Conservation (phyloP, 1,140 invertebrate genomes). For the Zaprionus lachaisei region DNA sequence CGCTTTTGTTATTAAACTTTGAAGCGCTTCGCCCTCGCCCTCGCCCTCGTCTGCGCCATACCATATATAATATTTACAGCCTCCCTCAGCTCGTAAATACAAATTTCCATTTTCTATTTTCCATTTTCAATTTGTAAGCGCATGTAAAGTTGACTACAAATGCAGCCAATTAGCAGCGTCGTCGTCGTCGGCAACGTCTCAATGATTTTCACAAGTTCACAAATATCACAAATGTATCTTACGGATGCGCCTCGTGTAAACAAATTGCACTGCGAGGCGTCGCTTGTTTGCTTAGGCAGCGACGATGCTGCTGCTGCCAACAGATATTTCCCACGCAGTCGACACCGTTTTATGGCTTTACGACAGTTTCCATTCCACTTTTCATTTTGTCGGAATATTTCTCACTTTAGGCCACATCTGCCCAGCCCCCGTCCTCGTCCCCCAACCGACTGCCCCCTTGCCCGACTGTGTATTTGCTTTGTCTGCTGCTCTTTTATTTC, state of each 20-base stretch:
- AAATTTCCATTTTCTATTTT: slow-evolving; percentile 70
- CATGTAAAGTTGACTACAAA: slow-evolving; percentile 75
- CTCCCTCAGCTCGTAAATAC: slow-evolving; percentile 48
- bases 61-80: slow-evolving; percentile 77
- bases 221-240: slow-evolving; percentile 74
- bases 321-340: slow-evolving; percentile 71
- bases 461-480: slow-evolving; percentile 44
- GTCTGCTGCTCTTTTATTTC: slow-evolving; percentile 47
- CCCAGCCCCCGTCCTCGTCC: neutral
- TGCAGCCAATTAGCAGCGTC: slow-evolving; percentile 71
- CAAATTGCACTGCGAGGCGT: slow-evolving; percentile 54
- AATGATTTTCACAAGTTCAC: slow-evolving; percentile 79
- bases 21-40: slow-evolving; percentile 16
- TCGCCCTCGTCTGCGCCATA: neutral
- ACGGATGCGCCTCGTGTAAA: slow-evolving; percentile 69
- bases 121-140: slow-evolving; percentile 69
- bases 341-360: slow-evolving; percentile 59
- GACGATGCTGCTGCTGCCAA: slow-evolving; percentile 29
- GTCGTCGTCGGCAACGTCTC: slow-evolving; percentile 53
- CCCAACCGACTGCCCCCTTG: neutral
- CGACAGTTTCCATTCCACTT: slow-evolving; percentile 61
- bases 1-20: slow-evolving; percentile 73
- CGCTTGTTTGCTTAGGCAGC: slow-evolving; percentile 67
- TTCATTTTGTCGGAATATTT: slow-evolving; percentile 43
- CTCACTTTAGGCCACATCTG: slow-evolving; percentile 48